phyloP scores from a whole-genome alignment of 2,888 invertebrate genomes.

The Margaritifera margaritifera region DNA sequence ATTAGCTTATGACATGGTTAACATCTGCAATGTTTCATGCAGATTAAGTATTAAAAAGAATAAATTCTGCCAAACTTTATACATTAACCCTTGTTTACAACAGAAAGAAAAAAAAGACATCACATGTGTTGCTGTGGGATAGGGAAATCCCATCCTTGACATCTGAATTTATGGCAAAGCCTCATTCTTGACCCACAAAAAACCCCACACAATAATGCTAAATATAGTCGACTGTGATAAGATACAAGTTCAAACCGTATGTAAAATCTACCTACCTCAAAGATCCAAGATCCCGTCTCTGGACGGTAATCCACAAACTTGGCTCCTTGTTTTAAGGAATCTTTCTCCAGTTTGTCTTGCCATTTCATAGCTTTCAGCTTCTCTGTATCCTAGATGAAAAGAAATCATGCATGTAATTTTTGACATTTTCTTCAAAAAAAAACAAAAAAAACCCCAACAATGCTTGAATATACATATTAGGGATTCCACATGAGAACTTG shows the following conservation, averaged over 20 bases:
- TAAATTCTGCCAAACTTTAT: too few species aligned
- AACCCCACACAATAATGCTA: not conserved
- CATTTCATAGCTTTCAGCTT: conserved; percentile 87
- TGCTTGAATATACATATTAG: not conserved
- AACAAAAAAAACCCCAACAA: too few species aligned
- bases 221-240: not conserved
- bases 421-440: too few species aligned
- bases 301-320: conserved; percentile 95
- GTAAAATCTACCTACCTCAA: conserved; percentile 78
- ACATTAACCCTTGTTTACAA: too few species aligned
- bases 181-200: not conserved
- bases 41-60: too few species aligned
- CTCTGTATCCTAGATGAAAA: conserved; percentile 76
- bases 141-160: not conserved
- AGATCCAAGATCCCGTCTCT: conserved; percentile 98
- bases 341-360: conserved; percentile 86
- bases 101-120: too few species aligned
- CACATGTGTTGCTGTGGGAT: too few species aligned
- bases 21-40: too few species aligned
- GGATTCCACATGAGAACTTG: not conserved
- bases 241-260: not conserved
- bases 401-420: not conserved
- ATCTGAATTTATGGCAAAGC: not conserved
- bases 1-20: too few species aligned
- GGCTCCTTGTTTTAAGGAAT: conserved; percentile 89